phyloP scores from a whole-genome alignment of 2,113 vertebrate species.

The Tachycineta bicolor region DNA sequence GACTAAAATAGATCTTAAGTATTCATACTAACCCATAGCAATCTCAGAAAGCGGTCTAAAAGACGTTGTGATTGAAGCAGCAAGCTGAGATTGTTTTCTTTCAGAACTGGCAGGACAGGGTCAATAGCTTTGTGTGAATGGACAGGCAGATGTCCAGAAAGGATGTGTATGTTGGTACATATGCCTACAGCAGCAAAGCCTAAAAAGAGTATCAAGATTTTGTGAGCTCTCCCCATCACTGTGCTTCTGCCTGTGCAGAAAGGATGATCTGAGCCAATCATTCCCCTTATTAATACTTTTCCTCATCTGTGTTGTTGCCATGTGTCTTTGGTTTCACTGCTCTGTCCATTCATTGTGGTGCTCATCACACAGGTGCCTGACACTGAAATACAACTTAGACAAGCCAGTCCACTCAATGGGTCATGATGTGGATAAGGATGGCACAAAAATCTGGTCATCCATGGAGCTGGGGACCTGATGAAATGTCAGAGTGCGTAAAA shows the following conservation, averaged over 20 bases:
- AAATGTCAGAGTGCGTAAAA: not conserved
- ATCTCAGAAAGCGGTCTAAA: not conserved
- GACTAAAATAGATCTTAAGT: not conserved
- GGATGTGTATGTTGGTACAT: not conserved
- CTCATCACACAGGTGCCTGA: not conserved
- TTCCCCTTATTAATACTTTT: not conserved
- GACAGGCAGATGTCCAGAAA: not conserved
- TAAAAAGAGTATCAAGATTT: not conserved
- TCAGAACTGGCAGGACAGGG: not conserved
- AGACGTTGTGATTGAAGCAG: not conserved
- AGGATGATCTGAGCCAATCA: not conserved
- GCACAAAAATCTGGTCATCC: rapidly evolving
- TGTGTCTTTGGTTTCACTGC: not conserved
- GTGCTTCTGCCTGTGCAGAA: not conserved
- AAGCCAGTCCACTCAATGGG: not conserved
- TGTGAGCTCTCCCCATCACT: not conserved
- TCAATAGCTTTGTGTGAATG: not conserved
- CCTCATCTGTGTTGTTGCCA: not conserved
- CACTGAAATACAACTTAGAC: not conserved
- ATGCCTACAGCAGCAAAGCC: not conserved
- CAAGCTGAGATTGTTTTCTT: not conserved
- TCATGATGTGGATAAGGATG: not conserved
- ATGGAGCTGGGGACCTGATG: not conserved
- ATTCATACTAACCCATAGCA: not conserved
- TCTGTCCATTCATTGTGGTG: not conserved